These are phyloP conservation scores for Calosoma granatense DNA, from an alignment of 1,140 invertebrate species.

Conservation along the genomic window DNA sequence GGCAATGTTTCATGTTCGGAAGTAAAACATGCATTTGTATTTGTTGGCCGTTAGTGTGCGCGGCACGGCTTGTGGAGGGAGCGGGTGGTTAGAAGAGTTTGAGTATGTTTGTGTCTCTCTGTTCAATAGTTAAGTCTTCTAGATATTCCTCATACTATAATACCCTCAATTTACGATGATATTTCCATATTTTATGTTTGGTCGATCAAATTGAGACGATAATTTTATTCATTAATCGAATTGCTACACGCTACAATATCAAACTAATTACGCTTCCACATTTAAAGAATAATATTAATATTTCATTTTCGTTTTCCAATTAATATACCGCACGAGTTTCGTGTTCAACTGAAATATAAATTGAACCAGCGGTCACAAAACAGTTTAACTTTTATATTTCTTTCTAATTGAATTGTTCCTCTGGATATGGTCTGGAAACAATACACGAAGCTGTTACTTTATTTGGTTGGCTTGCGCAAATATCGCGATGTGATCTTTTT, in stretches of 20 bases:
- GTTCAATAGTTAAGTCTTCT: no score
- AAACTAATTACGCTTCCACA: slow-evolving; percentile 2
- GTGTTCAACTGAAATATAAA: not conserved
- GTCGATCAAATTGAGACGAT: slow-evolving; percentile 1
- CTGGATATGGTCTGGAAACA: not conserved
- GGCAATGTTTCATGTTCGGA: no score
- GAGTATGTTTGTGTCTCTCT: no score
- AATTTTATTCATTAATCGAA: slow-evolving; percentile 9
- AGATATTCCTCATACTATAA: no score
- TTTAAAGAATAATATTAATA: slow-evolving; percentile 8
- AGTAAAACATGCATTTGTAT: no score
- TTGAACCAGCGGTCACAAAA: not conserved
- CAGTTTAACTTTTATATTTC: not conserved
- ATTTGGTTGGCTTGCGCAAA: not conserved
- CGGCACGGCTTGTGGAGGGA: no score
- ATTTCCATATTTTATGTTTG: no score
- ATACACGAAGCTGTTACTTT: not conserved
- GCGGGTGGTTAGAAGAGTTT: no score
- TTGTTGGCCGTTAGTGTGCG: no score
- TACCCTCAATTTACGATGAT: no score
- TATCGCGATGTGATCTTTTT: not conserved
- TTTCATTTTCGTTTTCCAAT: slow-evolving; percentile 8
- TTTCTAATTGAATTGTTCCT: not conserved
- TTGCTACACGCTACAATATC: not conserved
- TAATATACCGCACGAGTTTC: slow-evolving; percentile 2